Conservation (phyloP, 2,113 vertebrate species). For the Clinocottus analis region DNA sequence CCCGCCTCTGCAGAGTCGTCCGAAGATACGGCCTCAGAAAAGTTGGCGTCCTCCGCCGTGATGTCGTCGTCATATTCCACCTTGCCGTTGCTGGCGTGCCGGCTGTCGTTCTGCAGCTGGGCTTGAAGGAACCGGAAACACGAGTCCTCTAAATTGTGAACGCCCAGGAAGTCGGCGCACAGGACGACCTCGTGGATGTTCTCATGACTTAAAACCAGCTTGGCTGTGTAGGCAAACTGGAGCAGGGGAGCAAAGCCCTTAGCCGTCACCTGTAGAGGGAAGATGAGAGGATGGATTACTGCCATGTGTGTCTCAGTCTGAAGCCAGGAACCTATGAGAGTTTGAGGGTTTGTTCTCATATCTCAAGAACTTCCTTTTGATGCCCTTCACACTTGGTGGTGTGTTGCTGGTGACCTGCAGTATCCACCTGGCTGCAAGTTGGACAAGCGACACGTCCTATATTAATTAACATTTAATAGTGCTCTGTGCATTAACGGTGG, state of each 20-base stretch:
- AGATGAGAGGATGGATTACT: not conserved
- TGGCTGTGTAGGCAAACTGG: constrained; percentile 97
- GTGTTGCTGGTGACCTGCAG: too few relatives aligned
- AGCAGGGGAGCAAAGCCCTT: constrained; percentile 94
- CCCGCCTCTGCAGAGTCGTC: constrained; percentile 69
- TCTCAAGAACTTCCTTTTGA: not conserved
- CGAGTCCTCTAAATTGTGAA: constrained; percentile 96
- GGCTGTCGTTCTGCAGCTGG: constrained; percentile 87
- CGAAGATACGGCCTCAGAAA: constrained; percentile 22
- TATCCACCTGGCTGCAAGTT: not conserved
- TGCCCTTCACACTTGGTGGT: not conserved
- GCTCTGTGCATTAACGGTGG: not conserved
- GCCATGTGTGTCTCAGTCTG: not conserved
- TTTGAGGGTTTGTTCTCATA: not conserved
- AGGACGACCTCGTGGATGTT: constrained; percentile 96
- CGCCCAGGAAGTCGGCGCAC: constrained; percentile 92
- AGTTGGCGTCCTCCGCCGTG: constrained; percentile 59
- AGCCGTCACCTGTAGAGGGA: constrained; percentile 88
- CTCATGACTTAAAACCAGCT: constrained; percentile 92
- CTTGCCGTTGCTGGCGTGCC: constrained; percentile 62
- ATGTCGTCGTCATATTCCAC: constrained; percentile 83
- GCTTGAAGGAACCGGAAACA: constrained; percentile 95
- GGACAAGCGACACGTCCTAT: not conserved
- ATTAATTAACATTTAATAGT: not conserved
- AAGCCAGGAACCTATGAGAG: not conserved